Conservation (phyloP, 2,113 vertebrate genomes). For the Heterotis niloticus region DNA sequence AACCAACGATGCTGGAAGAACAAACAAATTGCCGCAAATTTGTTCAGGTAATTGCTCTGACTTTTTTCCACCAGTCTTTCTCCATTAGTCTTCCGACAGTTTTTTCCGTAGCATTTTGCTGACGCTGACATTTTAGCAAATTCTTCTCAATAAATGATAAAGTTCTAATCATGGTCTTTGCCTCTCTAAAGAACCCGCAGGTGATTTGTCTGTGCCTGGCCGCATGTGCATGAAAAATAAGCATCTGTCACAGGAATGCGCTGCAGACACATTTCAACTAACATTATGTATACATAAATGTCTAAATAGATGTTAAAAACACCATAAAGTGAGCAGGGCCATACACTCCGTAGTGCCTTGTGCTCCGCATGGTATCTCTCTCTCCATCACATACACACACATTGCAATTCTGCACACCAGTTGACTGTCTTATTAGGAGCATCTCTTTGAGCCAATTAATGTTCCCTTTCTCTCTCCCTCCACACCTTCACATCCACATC, state of each 20-base stretch:
- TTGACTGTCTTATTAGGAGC: constrained; percentile 10
- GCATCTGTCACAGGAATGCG: neutral
- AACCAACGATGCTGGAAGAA: neutral
- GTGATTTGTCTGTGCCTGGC: neutral
- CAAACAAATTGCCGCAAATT: constrained; percentile 17
- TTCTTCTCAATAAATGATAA: neutral
- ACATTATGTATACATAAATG: neutral
- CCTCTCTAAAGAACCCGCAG: neutral
- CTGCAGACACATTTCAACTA: neutral
- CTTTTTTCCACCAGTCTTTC: neutral
- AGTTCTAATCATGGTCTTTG: neutral
- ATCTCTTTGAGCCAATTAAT: constrained; percentile 16
- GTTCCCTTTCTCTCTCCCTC: neutral
- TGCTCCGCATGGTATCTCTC: neutral
- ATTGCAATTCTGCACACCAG: constrained; percentile 5
- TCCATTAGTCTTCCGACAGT: neutral
- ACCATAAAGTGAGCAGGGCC: neutral
- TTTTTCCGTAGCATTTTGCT: neutral
- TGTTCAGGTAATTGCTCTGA: constrained; percentile 11
- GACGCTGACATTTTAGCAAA: neutral
- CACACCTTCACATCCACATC: neutral
- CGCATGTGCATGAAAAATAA: neutral
- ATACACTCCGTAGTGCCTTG: neutral
- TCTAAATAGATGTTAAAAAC: too few species aligned
- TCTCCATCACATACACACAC: neutral